These are phyloP conservation scores for Desmodus rotundus DNA, from an alignment of 2,113 vertebrate genomes.

Conservation along the genomic window DNA sequence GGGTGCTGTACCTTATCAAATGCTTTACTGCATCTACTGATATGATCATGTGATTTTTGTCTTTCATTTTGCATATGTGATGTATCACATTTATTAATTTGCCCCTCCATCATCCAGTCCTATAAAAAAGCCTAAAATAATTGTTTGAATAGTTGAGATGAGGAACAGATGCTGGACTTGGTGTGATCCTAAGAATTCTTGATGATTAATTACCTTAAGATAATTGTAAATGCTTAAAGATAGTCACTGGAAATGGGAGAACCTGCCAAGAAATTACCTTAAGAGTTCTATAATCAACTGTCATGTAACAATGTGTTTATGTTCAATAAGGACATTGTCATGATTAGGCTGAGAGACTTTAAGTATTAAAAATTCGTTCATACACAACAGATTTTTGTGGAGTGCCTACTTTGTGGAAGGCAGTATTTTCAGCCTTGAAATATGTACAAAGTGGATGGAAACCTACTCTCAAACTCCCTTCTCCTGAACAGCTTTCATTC, in stretches of 20 bases:
- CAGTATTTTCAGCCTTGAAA: neutral
- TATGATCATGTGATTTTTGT: too few relatives aligned
- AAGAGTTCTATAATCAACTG: neutral
- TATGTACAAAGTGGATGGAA: neutral
- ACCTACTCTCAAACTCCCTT: neutral
- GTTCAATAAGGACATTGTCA: neutral
- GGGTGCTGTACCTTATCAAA: too few relatives aligned
- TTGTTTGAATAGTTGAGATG: neutral
- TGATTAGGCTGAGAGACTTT: neutral
- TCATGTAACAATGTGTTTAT: neutral
- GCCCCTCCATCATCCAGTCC: neutral
- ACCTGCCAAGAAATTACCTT: neutral
- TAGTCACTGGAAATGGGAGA: too few relatives aligned
- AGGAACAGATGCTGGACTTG: neutral
- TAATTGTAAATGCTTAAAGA: neutral
- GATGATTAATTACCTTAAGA: neutral
- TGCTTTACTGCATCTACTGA: too few relatives aligned
- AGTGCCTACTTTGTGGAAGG: neutral
- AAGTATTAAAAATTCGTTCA: neutral
- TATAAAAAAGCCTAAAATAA: neutral
- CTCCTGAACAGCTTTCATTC: neutral
- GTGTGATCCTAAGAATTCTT: neutral
- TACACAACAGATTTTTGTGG: neutral
- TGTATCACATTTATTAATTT: neutral
- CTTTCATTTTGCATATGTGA: too few relatives aligned